Evolutionary conservation across 2,797 vertebrate genomes (phyloP).

Genomic region (Tenualosa ilisha): DNA sequence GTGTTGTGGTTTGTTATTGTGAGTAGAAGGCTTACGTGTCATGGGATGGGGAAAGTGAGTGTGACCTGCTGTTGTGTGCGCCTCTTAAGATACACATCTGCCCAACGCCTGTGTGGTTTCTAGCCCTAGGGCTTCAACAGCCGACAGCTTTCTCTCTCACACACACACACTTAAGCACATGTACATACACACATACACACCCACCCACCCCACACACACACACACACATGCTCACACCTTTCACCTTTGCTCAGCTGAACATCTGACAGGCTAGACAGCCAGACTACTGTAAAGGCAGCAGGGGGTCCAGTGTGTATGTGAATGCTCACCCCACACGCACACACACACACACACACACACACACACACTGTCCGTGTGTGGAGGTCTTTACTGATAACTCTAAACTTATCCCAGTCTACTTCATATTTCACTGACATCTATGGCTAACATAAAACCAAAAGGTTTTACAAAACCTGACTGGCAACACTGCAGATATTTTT

Average conservation of each 20-base stretch:
- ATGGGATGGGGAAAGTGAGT: background rate
- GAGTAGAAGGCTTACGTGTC: background rate
- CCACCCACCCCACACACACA: slow-evolving; percentile 7
- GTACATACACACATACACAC: slow-evolving; percentile 29
- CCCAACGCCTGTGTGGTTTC: slow-evolving; percentile 54
- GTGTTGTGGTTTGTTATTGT: background rate
- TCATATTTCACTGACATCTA: background rate
- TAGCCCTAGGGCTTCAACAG: slow-evolving; percentile 59
- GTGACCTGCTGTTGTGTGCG: background rate
- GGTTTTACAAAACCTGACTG: background rate
- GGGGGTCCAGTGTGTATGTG: background rate
- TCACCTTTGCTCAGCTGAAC: slow-evolving; percentile 16
- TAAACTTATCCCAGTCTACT: background rate
- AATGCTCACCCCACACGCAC: background rate
- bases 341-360: background rate
- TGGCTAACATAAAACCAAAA: background rate
- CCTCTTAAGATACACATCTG: slow-evolving; percentile 30
- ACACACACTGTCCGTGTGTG: background rate
- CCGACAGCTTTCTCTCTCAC: slow-evolving; percentile 47
- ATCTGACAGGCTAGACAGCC: slow-evolving; percentile 14
- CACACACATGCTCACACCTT: background rate
- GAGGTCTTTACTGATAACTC: too few relatives aligned
- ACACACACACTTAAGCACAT: slow-evolving; percentile 35
- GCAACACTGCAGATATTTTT: background rate
- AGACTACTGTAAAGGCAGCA: slow-evolving; percentile 5